Conservation (phyloP, 2,888 invertebrate genomes). For the Eulithis prunata region DNA sequence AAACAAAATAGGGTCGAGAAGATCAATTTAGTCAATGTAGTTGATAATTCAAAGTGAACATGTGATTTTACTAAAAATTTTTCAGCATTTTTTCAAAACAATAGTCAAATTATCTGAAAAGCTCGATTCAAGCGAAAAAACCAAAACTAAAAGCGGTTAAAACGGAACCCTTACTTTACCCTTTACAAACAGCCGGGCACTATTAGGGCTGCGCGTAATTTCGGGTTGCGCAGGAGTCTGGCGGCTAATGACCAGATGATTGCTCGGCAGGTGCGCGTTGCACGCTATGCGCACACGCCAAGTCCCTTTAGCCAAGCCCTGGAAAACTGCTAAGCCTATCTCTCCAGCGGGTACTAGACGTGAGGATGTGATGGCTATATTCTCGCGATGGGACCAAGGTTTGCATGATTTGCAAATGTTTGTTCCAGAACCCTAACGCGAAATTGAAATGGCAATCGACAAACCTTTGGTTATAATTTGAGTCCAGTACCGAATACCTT, state of each 20-base stretch:
- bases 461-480: no score
- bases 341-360: not conserved
- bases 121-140: not conserved
- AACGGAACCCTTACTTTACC: slow-evolving; percentile 21
- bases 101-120: slow-evolving; percentile 6
- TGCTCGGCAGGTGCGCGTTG: slow-evolving; percentile 72
- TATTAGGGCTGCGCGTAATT: slow-evolving; percentile 34
- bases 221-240: slow-evolving; percentile 30
- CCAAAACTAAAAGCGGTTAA: slow-evolving; percentile 2
- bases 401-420: no score
- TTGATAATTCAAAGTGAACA: no score
- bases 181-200: slow-evolving; percentile 29
- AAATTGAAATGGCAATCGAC: no score
- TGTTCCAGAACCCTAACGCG: no score
- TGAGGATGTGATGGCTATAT: not conserved
- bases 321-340: slow-evolving; percentile 17
- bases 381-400: not conserved
- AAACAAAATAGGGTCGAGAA: no score
- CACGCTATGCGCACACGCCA: slow-evolving; percentile 78
- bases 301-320: slow-evolving; percentile 35
- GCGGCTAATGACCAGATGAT: slow-evolving; percentile 62
- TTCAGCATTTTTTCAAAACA: not conserved
- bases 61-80: not conserved
- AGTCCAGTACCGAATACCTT: no score
- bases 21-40: no score